Conservation (phyloP, 2,113 vertebrate genomes). For the Leucosticte australis region DNA sequence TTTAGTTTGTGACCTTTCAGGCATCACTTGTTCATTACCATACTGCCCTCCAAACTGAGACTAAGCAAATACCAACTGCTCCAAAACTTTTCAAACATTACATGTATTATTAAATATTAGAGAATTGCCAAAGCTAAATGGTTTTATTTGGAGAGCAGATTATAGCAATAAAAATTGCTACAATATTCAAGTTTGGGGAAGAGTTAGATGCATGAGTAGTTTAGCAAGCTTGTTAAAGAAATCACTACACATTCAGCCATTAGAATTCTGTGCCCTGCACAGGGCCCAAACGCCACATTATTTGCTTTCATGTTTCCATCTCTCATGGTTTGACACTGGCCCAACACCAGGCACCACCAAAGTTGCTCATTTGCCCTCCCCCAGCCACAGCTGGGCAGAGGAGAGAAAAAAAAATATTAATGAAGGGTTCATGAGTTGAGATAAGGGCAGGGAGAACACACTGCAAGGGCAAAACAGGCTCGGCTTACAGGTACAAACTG, state of each 20-base stretch:
- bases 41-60: neutral
- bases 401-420: neutral
- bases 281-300: fast-evolving
- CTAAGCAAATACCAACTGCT: neutral
- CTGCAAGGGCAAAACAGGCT: neutral
- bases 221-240: neutral
- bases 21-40: conserved; percentile 10
- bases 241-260: neutral
- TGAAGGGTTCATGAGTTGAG: neutral
- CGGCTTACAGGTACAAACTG: fast-evolving
- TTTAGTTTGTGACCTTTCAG: conserved; percentile 42
- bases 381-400: neutral
- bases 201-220: neutral
- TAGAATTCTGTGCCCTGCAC: neutral
- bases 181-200: neutral
- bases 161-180: neutral
- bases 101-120: neutral
- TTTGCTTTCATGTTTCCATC: neutral
- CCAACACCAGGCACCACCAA: fast-evolving
- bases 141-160: neutral
- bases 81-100: neutral
- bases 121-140: neutral
- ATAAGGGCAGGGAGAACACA: neutral
- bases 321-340: neutral
- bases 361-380: fast-evolving